Percentiles rank a stretch among this genome's conserved stretches.
Conservation (phyloP, 2,113 vertebrate species). For the Casuarius casuarius region DNA sequence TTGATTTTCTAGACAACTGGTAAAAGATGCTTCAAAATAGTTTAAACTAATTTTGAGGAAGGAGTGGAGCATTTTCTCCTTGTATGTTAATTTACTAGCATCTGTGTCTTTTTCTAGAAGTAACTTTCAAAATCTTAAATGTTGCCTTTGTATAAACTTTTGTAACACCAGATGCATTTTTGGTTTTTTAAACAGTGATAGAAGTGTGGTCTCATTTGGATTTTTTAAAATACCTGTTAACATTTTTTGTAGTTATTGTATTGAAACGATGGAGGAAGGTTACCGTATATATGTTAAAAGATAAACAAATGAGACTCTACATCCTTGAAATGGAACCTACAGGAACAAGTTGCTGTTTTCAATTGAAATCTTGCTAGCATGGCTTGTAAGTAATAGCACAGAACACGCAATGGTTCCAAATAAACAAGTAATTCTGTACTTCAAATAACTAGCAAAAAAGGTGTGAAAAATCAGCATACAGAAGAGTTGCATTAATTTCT, state of each 20-base stretch:
- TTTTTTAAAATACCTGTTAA: conserved; percentile 58
- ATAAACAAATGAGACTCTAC: neutral
- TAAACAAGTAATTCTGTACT: neutral
- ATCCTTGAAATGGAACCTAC: conserved; percentile 6
- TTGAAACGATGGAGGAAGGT: neutral
- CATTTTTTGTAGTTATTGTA: conserved; percentile 46
- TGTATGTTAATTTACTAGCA: conserved; percentile 55
- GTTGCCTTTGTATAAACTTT: conserved; percentile 76
- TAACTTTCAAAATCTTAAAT: conserved; percentile 70
- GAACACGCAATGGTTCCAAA: neutral
- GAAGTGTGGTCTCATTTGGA: conserved; percentile 64
- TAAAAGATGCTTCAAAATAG: conserved; percentile 75
- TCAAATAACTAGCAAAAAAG: neutral
- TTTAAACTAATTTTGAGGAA: conserved; percentile 7
- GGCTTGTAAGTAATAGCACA: neutral
- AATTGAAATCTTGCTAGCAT: neutral
- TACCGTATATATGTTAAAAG: neutral
- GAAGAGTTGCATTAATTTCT: conserved; percentile 18
- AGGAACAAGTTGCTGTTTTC: neutral
- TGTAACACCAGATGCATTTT: conserved; percentile 68
- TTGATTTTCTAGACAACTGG: conserved; percentile 99
- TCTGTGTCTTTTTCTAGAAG: conserved; percentile 66
- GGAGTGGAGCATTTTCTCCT: neutral
- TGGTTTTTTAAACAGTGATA: conserved; percentile 76
- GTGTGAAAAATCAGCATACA: neutral